Conservation (phyloP, 2,113 vertebrate genomes). For the Propithecus coquereli region DNA sequence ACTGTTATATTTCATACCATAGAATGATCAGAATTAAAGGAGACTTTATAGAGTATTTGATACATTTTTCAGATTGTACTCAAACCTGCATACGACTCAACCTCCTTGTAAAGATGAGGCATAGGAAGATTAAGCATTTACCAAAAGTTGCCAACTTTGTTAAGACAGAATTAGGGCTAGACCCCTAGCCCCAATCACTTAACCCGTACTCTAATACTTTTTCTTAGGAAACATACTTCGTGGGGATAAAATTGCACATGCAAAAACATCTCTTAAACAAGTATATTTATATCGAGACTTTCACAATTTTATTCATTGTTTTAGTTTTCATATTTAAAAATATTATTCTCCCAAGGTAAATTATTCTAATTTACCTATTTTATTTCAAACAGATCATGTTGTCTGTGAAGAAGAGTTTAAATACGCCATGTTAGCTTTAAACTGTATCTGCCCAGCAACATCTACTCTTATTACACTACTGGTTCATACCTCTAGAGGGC, state of each 20-base stretch:
- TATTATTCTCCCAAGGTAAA: conserved; percentile 25
- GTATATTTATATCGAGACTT: neutral
- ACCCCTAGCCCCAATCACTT: accelerated
- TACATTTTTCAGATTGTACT: neutral
- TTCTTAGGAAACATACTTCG: neutral
- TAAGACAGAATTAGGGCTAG: neutral
- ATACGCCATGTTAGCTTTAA: conserved; percentile 96
- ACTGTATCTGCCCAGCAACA: conserved; percentile 96
- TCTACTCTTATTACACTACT: conserved; percentile 96
- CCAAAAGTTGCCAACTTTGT: neutral
- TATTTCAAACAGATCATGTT: conserved; percentile 91
- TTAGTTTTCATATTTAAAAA: conserved; percentile 2
- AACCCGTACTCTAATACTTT: neutral
- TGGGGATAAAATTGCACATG: neutral
- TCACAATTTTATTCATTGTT: neutral
- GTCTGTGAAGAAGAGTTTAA: conserved; percentile 99
- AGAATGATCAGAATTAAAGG: neutral
- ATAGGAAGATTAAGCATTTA: neutral
- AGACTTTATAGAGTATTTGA: neutral
- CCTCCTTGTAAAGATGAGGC: neutral
- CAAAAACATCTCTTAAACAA: neutral
- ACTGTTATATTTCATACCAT: neutral
- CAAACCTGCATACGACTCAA: neutral
- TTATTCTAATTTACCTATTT: conserved; percentile 66
- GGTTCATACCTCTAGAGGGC: conserved; percentile 96